These are phyloP conservation scores for Leptinotarsa haldemani DNA, from an alignment of 2,888 invertebrate genomes.

Conservation along the genomic window DNA sequence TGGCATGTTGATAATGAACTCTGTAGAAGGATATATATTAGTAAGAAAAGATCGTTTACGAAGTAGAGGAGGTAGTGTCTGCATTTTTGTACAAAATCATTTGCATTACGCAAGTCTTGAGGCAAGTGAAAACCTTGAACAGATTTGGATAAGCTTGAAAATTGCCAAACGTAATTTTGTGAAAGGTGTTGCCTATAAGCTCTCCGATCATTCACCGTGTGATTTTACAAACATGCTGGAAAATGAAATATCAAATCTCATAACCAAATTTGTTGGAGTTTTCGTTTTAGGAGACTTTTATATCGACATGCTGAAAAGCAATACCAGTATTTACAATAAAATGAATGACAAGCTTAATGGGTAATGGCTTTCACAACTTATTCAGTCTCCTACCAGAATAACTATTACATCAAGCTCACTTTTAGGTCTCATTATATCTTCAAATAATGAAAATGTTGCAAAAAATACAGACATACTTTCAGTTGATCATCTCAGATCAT, in stretches of 20 bases:
- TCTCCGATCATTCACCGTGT: background rate
- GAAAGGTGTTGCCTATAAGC: background rate
- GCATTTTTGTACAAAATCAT: background rate
- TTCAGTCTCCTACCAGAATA: background rate
- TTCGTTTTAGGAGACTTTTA: conserved; percentile 7
- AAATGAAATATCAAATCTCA: background rate
- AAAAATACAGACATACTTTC: background rate
- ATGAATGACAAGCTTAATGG: conserved; percentile 5
- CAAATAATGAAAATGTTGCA: background rate
- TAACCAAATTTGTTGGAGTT: background rate
- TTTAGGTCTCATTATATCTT: background rate
- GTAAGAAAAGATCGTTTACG: background rate
- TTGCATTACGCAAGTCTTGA: background rate
- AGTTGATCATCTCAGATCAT: background rate
- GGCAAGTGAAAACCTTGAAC: background rate
- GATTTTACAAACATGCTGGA: background rate
- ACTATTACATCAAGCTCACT: conserved; percentile 1
- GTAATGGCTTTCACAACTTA: background rate
- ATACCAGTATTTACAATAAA: background rate
- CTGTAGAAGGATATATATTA: background rate
- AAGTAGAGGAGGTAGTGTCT: background rate
- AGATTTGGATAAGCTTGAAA: background rate
- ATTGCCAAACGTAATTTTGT: background rate
- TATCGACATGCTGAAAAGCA: conserved; percentile 6
- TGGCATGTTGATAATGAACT: background rate